These are phyloP conservation scores for Gymnobelideus leadbeateri DNA, from an alignment of 2,113 vertebrate genomes.

Conservation along the genomic window DNA sequence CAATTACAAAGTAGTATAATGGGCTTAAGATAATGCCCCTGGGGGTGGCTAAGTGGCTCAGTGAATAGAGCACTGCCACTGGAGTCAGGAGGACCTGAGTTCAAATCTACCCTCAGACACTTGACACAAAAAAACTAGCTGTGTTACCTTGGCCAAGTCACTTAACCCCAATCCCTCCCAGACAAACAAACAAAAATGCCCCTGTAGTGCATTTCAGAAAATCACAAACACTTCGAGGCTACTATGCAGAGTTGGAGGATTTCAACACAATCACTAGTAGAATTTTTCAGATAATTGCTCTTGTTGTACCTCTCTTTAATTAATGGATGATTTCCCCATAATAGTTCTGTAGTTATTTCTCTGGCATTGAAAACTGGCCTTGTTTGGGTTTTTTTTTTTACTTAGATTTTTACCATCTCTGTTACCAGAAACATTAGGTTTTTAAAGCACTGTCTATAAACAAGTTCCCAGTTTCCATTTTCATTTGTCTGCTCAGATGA, in stretches of 20 bases:
- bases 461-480: constrained; percentile 70
- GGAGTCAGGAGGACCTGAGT: no score
- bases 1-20: neutral
- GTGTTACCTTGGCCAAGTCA: no score
- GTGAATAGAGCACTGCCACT: no score
- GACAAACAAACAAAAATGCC: neutral
- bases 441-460: constrained; percentile 62
- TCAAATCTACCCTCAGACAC: no score
- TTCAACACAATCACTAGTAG: constrained; percentile 64
- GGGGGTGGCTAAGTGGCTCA: no score
- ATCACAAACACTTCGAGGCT: constrained; percentile 49
- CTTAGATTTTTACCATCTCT: constrained; percentile 67
- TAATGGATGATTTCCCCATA: constrained; percentile 16
- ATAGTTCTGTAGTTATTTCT: constrained; percentile 58
- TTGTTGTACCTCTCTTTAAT: constrained; percentile 63
- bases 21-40: neutral
- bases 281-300: constrained; percentile 66
- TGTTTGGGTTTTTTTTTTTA: constrained; percentile 33
- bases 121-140: no score
- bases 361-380: constrained; percentile 58
- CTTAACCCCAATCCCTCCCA: no score
- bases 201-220: constrained; percentile 41
- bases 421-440: constrained; percentile 63
- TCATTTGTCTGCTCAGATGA: constrained; percentile 56
- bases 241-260: constrained; percentile 43